Base-by-base conservation (phyloP, 2,888 invertebrate species). In the Callyntrura sp. region DNA sequence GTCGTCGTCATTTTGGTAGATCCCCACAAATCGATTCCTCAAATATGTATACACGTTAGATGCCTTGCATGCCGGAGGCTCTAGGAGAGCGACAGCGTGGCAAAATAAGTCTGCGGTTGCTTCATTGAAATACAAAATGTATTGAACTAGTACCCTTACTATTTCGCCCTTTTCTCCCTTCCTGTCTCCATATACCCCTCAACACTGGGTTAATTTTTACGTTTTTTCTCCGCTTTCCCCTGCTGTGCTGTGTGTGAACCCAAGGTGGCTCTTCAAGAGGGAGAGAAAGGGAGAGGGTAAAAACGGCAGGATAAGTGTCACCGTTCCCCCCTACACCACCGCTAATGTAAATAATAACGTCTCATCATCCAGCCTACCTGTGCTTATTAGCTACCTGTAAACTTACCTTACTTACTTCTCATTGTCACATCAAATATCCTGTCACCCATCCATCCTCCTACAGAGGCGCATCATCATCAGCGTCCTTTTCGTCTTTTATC, bases 341-440 rank as follows among this genome's bases (percentile, higher is more conserved):
- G 45, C 43, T 73, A 73, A 73, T 73, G 43, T 14, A 35, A 68
- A 82, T 82, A 82, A 82, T 82, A 60, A 60, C 62, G 62, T 82
- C 62, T 82, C 81, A 82, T 83, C 83, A 68, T 83, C 68, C 48
- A 48, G 28, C 76, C 51, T 76, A 48, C 76, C 48, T 73, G 45
- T 48, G 43, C 73, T 45, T 48, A 73, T 65, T 65, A 65, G 65
- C 65, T 65, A 65, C 28, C 65, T 65, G 65, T 65, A 65, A 65
- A 65, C 65, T 17, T 9, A 76, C 73, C 73, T 73, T 43, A 43
- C 73, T 73, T 73, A 73, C 73, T 17, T 45, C 17, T 45, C 73
- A 73, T 73, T 45, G 14, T 45, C 20, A 73, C 35, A 35, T 35
- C 35, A 35, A 35, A 35, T 35, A 35, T 35, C 35, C 35, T 35